Evolutionary conservation across 2,797 vertebrate genomes (phyloP).

Genomic region (Selene dorsalis): DNA sequence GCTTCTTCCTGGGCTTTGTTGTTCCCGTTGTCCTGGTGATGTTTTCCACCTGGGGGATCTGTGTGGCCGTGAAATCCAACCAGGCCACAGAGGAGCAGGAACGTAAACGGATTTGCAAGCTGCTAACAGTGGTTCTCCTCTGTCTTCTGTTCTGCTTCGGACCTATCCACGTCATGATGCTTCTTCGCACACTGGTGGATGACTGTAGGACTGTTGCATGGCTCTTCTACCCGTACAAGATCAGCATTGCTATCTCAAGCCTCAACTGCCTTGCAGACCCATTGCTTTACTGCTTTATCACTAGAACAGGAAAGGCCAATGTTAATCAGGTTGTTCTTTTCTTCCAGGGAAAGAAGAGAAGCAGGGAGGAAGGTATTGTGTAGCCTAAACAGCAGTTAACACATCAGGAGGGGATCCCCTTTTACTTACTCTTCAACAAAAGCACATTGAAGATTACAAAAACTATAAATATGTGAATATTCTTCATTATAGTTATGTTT

Average conservation of each 20-base stretch:
- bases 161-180: slow-evolving; percentile 86
- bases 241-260: slow-evolving; percentile 84
- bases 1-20: slow-evolving; percentile 85
- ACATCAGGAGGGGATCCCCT: too few relatives aligned
- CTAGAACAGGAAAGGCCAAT: slow-evolving; percentile 80
- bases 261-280: slow-evolving; percentile 91
- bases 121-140: slow-evolving; percentile 84
- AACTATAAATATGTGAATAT: too few relatives aligned
- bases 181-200: slow-evolving; percentile 81
- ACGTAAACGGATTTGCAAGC: slow-evolving; percentile 82
- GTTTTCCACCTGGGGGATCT: slow-evolving; percentile 86
- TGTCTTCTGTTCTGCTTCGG: slow-evolving; percentile 89
- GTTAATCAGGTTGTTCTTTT: slow-evolving; percentile 57
- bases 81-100: slow-evolving; percentile 86
- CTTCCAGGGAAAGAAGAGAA: slow-evolving; percentile 52
- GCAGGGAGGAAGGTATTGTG: slow-evolving; percentile 17
- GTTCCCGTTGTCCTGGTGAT: slow-evolving; percentile 84
- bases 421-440: too few relatives aligned
- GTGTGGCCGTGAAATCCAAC: slow-evolving; percentile 83
- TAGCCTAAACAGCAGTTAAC: neutral
- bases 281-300: slow-evolving; percentile 92
- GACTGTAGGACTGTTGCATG: slow-evolving; percentile 21
- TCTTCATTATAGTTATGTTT: too few relatives aligned
- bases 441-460: too few relatives aligned
- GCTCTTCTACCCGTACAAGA: slow-evolving; percentile 82